Base-by-base conservation (phyloP, 2,113 vertebrate genomes). In the Trichechus manatus region DNA sequence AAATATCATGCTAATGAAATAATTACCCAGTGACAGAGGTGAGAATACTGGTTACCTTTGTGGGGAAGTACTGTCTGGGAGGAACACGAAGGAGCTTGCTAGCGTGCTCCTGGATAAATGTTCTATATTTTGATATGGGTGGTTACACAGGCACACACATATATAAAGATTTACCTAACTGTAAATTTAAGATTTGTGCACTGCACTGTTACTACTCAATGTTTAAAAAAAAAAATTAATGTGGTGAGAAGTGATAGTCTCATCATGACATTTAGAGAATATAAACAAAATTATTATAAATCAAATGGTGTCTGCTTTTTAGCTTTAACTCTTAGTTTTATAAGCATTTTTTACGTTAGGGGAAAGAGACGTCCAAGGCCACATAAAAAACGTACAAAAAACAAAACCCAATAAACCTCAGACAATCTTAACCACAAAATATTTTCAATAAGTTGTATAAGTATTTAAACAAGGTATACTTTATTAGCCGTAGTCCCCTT, bases 291-390 rank as follows among this genome's bases (percentile, higher is more conserved):
- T 50, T 74, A 80, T 63, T 72, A 84, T 17, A 84, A 84, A 53
- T 56, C 59, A 82, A 87, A 94, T 31, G 8, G 33, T 63, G 74
- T n/a, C 77, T 61, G 31, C 44, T 29, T 84, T 79, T 89, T 70
- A 80, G 7, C 29, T 95, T 80, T 95, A 59, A 72, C 85, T 72
- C 23, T 87, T 19, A 33, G 23, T 85, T 92, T 74, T 72, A 80
- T n/a, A 94, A 74, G 70, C 44, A 80, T 85, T 92, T 27, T 25
- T 84, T 70, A 78, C 74, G 14, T 70, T 83, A 92, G 31, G 31
- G 42, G 47, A 53, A 94, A 90, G 27, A 74, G 74, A 86, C 33
- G 25, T 74, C 53, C 64, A 79, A 17, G n/a, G 17, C 23, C 17
- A 70, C 15, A n/a, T 66, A 23, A 80, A 89, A 75, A 86, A 53